Evolutionary conservation across 2,888 invertebrate species (phyloP), one percentile per base, ranked within the genome.

Genomic region (Osedax frankpressi): DNA sequence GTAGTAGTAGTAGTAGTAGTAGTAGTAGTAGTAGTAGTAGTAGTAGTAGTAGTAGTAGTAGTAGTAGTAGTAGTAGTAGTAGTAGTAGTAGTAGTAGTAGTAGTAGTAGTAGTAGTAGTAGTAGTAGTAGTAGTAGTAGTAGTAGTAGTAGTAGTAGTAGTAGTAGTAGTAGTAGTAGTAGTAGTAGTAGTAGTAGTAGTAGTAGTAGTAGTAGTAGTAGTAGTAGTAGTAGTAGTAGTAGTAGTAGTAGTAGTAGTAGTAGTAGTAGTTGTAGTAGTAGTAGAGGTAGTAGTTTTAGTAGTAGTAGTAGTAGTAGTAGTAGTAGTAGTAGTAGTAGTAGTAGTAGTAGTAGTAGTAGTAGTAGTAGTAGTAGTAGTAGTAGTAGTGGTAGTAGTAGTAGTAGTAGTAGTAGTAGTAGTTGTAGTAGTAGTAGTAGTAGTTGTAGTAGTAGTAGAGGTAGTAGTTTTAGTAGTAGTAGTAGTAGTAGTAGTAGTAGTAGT

Each of bases 1-100:
- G 65, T 65, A 26, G 65, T 65, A 26, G 65, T 65, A 26, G 65
- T 65, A 26, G 65, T 65, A 26, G 65, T 65, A 26, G 65, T 65
- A 26, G 65, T 65, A 26, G 65, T 65, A 26, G 65, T 65, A 26
- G 65, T 65, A 26, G 65, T 65, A 26, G 65, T 65, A 26, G n/a
- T 65, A 26, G 65, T 65, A 26, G 65, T 65, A 26, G 65, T 65
- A 26, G 65, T 65, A 26, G 65, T 65, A 26, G 65, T 65, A 26
- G 65, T 65, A 26, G 65, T 65, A 26, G 65, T 65, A 26, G 3
- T 11, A 26, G 65, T 3, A 26, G 3, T 65, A 26, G 3, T 65
- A 26, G n/a, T 65, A 26, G n/a, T 65, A 26, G 65, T 65, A 26
- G n/a, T 65, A 26, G 6, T 65, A 26, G 65, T 65, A 26, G 65